Evolutionary conservation across 2,113 vertebrate genomes (phyloP).

Genomic region (Lepus americanus): DNA sequence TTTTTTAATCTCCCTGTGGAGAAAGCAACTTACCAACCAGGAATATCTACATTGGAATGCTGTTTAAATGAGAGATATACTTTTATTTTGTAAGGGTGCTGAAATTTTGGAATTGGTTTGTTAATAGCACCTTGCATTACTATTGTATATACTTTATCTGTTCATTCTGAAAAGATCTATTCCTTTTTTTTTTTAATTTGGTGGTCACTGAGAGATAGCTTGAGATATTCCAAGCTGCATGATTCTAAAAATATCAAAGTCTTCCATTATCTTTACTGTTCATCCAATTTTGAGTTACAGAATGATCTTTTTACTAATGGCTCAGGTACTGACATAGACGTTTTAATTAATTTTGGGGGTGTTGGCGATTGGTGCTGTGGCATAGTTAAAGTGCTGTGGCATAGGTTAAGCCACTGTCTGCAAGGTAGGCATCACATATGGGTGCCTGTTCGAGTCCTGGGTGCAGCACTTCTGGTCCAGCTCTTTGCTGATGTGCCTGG

Average conservation of each 20-base stretch:
- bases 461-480: no score
- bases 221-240: not conserved
- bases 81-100: constrained; percentile 30
- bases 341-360: no score
- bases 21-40: not conserved
- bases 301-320: not conserved
- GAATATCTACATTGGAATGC: not conserved
- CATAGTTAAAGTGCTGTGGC: no score
- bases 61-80: not conserved
- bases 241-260: not conserved
- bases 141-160: not conserved
- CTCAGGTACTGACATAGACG: no score
- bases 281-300: not conserved
- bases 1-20: not conserved
- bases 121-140: not conserved
- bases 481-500: no score
- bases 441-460: no score
- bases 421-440: no score
- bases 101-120: constrained; percentile 12
- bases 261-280: constrained; percentile 14
- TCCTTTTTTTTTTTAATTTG: not conserved
- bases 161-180: constrained; percentile 23
- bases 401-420: no score
- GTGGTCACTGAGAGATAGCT: not conserved
- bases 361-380: no score